Conservation (phyloP, 1,140 invertebrate species). For the Orchestia grillus region DNA sequence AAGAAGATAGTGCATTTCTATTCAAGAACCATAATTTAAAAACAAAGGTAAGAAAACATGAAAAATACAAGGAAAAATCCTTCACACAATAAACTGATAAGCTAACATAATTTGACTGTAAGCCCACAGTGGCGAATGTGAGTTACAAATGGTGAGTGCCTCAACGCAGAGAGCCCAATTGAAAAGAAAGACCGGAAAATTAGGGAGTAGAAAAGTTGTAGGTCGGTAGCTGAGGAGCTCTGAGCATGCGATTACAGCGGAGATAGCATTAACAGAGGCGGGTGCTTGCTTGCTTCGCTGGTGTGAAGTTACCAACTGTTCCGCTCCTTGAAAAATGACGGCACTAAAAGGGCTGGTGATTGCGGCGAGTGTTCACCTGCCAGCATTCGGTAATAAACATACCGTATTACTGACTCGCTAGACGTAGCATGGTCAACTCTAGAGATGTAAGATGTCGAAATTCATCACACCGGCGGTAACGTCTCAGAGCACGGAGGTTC, state of each 20-base stretch:
- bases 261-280: background rate
- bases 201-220: background rate
- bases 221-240: background rate
- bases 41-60: background rate
- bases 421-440: background rate
- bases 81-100: background rate
- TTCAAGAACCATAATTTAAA: background rate
- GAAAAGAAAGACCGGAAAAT: background rate
- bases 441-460: background rate
- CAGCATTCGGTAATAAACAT: background rate
- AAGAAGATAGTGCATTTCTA: background rate
- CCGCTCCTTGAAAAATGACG: background rate
- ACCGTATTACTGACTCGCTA: background rate
- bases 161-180: background rate
- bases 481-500: background rate
- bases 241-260: background rate
- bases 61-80: background rate
- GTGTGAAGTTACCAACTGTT: background rate
- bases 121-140: background rate
- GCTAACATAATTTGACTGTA: background rate
- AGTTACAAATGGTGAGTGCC: background rate
- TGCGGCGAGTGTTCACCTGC: constrained; percentile 11
- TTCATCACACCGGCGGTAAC: background rate
- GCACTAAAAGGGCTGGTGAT: constrained; percentile 11
- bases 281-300: background rate